phyloP scores from a whole-genome alignment of 2,888 invertebrate species.

The Sericinus montela region DNA sequence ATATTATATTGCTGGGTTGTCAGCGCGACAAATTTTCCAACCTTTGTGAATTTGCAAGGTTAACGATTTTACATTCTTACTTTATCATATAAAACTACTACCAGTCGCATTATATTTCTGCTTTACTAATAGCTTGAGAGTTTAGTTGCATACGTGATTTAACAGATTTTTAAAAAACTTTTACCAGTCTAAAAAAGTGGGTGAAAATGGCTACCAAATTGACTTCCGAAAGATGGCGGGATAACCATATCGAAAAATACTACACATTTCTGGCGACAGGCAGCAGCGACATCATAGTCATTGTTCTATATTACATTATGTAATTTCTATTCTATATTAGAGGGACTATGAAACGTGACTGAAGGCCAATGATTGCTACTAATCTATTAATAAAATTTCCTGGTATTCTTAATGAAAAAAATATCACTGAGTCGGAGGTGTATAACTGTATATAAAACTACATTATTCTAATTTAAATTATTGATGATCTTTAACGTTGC shows the following conservation, averaged over 20 bases:
- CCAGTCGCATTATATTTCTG: neutral
- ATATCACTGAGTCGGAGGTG: neutral
- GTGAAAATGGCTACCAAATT: too few relatives aligned
- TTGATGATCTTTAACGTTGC: constrained; percentile 20
- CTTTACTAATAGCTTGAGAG: neutral
- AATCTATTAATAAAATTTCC: too few relatives aligned
- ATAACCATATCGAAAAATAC: too few relatives aligned
- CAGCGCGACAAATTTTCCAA: constrained; percentile 59
- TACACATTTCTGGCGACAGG: too few relatives aligned
- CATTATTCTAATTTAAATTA: constrained; percentile 15
- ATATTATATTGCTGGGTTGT: constrained; percentile 47
- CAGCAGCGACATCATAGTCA: too few relatives aligned
- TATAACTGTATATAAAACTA: constrained; percentile 8
- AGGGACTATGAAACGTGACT: too few relatives aligned
- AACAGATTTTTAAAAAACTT: neutral
- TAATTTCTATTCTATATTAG: too few relatives aligned
- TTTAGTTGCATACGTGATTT: neutral
- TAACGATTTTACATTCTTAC: constrained; percentile 40
- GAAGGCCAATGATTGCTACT: too few relatives aligned
- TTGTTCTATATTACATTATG: too few relatives aligned
- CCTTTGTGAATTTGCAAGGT: constrained; percentile 52
- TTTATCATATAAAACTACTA: constrained; percentile 25
- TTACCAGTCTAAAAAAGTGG: too few relatives aligned
- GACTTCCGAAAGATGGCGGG: too few relatives aligned
- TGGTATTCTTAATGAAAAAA: too few relatives aligned